Base-by-base conservation (phyloP, 2,888 invertebrate species). In the Sphecodes monilicornis region DNA sequence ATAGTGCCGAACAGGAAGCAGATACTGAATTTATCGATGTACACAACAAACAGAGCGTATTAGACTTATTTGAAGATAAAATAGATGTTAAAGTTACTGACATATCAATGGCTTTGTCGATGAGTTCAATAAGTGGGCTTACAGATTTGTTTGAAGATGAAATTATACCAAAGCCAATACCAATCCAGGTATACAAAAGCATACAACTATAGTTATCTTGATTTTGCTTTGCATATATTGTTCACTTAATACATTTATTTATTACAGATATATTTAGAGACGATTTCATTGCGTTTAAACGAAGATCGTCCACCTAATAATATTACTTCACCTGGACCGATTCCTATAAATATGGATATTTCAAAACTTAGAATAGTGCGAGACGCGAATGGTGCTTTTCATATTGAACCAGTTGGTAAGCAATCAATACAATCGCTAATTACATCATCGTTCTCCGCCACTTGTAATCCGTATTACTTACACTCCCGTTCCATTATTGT, bases 71-170 rank as follows among this genome's bases (percentile, higher is more conserved):
- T 87, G 93, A 94, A 78, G 95, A 96, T 87, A 95, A 96, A 60
- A 94, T 97, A 10, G 96, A 97, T 71, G 96, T 97, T 16, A 96
- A 96, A 39, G 96, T 97, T 0, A 95, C 95, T 18, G 97, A 98
- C 90, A 95, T 98, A 75, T 95, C 95, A 78, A 94, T 98, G 88
- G 96, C 96, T 22, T 95, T 98, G 76, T 97, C 97, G 74, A 97
- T 98, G 97, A 98, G 98, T 93, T 98, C 98, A 0, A 96, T 98
- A 0, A 96, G 97, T 54, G 98, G 98, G 18, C 95, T 99, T 22
- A 96, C 97, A 0, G 98, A 98, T 94, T 96, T 99, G 87, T 96
- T 97, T 1, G 98, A 98, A 93, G 98, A 99, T 94, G 98, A 99
- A 95, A 96, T 98, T 57, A 96, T 97, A 39, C 96, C 96, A 2